Conservation (phyloP, 2,888 invertebrate species). For the Ochropleura leucogaster region DNA sequence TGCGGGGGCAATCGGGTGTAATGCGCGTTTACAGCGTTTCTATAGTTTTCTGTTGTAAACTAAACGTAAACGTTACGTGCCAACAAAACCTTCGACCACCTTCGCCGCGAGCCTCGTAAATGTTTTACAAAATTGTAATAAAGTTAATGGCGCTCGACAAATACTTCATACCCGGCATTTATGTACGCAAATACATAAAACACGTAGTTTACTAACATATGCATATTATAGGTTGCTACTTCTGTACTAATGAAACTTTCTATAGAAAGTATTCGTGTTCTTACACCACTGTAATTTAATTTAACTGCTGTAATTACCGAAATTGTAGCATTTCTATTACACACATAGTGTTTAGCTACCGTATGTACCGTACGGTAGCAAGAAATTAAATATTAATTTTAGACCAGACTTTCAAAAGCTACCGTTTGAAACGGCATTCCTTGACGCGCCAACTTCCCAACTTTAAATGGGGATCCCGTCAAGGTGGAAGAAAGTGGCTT, state of each 20-base stretch:
- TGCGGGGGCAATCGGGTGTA: constrained; percentile 87
- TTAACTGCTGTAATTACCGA: constrained; percentile 65
- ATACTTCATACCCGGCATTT: constrained; percentile 63
- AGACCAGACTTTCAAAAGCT: constrained; percentile 36
- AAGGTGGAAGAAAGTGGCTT: constrained; percentile 70
- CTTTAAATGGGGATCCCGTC: constrained; percentile 63
- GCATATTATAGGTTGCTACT: constrained; percentile 66
- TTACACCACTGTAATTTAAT: constrained; percentile 65
- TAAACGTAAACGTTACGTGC: constrained; percentile 73
- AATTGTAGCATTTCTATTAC: constrained; percentile 65
- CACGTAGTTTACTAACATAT: constrained; percentile 63
- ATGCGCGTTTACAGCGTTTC: constrained; percentile 84
- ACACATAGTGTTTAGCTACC: constrained; percentile 60
- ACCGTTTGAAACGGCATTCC: constrained; percentile 56
- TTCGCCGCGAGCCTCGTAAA: constrained; percentile 57
- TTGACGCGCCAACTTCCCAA: constrained; percentile 56
- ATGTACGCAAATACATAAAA: constrained; percentile 63
- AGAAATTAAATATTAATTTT: constrained; percentile 57
- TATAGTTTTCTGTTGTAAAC: constrained; percentile 83
- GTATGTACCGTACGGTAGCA: constrained; percentile 53
- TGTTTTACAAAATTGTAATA: constrained; percentile 67
- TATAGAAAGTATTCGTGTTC: constrained; percentile 69
- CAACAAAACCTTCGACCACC: constrained; percentile 69
- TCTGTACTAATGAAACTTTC: constrained; percentile 65
- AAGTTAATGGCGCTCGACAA: constrained; percentile 65